Percentiles rank a stretch among this genome's conserved stretches.
These are phyloP conservation scores for Drosophila kurseongensis DNA, from an alignment of 1,140 invertebrate species.

Conservation along the genomic window DNA sequence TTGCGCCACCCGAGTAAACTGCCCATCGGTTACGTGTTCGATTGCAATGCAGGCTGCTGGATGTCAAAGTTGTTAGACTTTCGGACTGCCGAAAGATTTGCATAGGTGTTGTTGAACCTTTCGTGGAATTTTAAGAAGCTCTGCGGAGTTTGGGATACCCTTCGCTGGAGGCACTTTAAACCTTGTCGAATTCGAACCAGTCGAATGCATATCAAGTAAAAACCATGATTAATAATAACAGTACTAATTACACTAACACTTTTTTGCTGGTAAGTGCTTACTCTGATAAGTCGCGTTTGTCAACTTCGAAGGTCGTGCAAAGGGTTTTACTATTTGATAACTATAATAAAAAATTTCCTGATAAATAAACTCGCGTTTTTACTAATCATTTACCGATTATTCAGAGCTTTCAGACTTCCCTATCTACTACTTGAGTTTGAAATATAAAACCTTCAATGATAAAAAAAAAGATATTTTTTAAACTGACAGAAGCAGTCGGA, in stretches of 20 bases:
- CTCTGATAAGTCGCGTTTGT: not conserved
- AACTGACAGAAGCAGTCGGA: no score
- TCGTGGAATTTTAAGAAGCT: conserved; percentile 2
- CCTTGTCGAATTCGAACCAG: not conserved
- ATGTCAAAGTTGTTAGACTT: conserved; percentile 61
- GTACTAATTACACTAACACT: not conserved
- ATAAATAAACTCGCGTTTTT: not conserved
- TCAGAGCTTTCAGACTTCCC: not conserved
- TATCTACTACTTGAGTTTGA: not conserved
- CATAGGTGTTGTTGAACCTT: conserved; percentile 38
- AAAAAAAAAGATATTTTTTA: no score
- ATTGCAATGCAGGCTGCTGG: conserved; percentile 8
- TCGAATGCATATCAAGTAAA: not conserved
- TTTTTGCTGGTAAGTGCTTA: not conserved
- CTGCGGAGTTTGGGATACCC: not conserved
- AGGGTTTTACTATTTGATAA: not conserved
- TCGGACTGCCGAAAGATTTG: conserved; percentile 23
- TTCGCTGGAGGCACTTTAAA: not conserved
- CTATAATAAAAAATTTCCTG: not conserved
- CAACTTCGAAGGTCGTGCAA: not conserved
- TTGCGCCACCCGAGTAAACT: conserved; percentile 25
- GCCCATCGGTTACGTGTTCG: conserved; percentile 9
- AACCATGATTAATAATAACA: not conserved
- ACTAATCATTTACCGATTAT: not conserved
- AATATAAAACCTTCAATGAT: no score